These are phyloP conservation scores for Hippopotamyrus pictus DNA, from an alignment of 2,797 vertebrate genomes.

Conservation along the genomic window DNA sequence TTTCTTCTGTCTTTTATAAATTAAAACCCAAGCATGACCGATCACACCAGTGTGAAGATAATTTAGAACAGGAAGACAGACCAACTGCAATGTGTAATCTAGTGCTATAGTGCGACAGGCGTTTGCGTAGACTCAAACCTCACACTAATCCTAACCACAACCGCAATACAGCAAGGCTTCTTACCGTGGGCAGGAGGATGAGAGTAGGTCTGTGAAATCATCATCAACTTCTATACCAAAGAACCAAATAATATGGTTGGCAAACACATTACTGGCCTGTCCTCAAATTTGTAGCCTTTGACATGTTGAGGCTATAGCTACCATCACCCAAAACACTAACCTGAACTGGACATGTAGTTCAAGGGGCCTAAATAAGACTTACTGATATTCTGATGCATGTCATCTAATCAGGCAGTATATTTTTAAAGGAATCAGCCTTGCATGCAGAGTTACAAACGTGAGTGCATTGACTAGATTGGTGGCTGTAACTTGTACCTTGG, in stretches of 20 bases:
- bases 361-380: not conserved
- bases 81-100: not conserved
- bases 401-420: not conserved
- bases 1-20: conserved; percentile 5
- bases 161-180: not conserved
- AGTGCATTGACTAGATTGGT: not conserved
- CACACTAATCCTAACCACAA: not conserved
- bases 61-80: not conserved
- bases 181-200: not conserved
- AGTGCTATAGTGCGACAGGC: not conserved
- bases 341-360: not conserved
- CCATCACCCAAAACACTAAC: not conserved
- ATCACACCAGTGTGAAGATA: not conserved
- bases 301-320: not conserved
- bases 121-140: not conserved
- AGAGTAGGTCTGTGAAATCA: not conserved
- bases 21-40: conserved; percentile 2
- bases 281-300: not conserved
- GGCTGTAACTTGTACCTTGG: not conserved
- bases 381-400: not conserved
- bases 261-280: not conserved
- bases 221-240: not conserved
- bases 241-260: not conserved
- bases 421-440: not conserved
- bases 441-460: not conserved